phyloP scores from a whole-genome alignment of 2,888 invertebrate genomes.

The Baronia brevicornis region DNA sequence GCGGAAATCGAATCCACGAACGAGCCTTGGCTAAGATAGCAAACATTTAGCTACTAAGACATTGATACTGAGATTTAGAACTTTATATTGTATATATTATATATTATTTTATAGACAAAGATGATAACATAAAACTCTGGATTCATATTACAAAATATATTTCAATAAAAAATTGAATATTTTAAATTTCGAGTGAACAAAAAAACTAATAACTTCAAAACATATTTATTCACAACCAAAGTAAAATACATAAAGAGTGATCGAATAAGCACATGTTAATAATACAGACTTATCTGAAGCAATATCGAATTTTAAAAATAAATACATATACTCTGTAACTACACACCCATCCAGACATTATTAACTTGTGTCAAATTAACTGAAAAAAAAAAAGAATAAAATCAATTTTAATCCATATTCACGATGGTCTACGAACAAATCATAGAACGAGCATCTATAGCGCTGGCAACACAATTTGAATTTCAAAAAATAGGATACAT shows the following conservation, averaged over 20 bases:
- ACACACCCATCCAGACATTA: slow-evolving; percentile 65
- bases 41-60: too few species aligned
- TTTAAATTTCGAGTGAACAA: slow-evolving; percentile 11
- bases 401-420: slow-evolving; percentile 33
- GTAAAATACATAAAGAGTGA: slow-evolving; percentile 21
- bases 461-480: too few species aligned
- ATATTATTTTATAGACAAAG: too few species aligned
- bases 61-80: too few species aligned
- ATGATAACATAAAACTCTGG: too few species aligned
- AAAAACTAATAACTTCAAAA: slow-evolving; percentile 21
- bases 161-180: too few species aligned
- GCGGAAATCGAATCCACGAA: too few species aligned
- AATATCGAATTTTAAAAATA: slow-evolving; percentile 16
- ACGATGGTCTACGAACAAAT: slow-evolving; percentile 12
- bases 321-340: slow-evolving; percentile 30
- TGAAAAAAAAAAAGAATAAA: slow-evolving; percentile 59
- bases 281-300: slow-evolving; percentile 34
- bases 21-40: too few species aligned
- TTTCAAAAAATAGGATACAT: too few species aligned
- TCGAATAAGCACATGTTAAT: slow-evolving; percentile 28
- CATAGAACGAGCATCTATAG: too few species aligned
- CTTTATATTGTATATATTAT: too few species aligned
- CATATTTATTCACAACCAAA: slow-evolving; percentile 30
- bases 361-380: slow-evolving; percentile 65
- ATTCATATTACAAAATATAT: too few species aligned